Evolutionary conservation across 2,113 vertebrate species (phyloP).

Genomic region (Calidris pugnax): DNA sequence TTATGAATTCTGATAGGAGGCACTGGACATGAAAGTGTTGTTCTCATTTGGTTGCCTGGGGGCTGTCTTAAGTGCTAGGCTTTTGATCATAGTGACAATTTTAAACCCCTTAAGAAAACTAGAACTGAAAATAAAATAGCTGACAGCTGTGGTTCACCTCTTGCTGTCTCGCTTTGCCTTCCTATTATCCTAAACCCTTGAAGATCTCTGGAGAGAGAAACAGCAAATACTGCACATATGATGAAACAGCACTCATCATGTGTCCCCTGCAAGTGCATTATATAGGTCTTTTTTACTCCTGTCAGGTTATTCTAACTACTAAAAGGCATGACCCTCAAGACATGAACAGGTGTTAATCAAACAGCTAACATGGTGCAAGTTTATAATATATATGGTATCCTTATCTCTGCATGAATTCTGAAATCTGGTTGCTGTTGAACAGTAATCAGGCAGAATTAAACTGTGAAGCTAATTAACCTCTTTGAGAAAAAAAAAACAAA

Average conservation of each 20-base stretch:
- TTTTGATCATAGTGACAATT: constrained; percentile 71
- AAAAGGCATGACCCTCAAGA: not conserved
- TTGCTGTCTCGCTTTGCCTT: not conserved
- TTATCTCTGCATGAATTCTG: not conserved
- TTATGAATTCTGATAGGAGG: constrained; percentile 47
- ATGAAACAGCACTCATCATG: not conserved
- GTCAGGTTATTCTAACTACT: not conserved
- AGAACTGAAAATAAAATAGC: constrained; percentile 64
- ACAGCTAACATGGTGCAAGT: not conserved
- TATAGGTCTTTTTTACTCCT: not conserved
- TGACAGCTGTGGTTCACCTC: constrained; percentile 42
- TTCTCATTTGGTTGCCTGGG: constrained; percentile 20
- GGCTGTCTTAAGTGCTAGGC: constrained; percentile 49
- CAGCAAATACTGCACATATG: not conserved
- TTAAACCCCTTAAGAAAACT: constrained; percentile 67
- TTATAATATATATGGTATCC: not conserved
- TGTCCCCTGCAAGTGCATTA: not conserved
- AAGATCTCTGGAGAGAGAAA: constrained; percentile 20
- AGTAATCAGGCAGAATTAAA: not conserved
- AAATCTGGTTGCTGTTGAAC: not conserved
- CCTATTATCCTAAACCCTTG: constrained; percentile 41
- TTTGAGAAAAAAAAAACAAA: no score
- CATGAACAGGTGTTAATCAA: not conserved
- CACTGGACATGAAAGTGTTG: constrained; percentile 54
- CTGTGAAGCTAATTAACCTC: not conserved